Base-by-base conservation (phyloP, 2,797 vertebrate genomes). In the Hypotaenidia philippensis region DNA sequence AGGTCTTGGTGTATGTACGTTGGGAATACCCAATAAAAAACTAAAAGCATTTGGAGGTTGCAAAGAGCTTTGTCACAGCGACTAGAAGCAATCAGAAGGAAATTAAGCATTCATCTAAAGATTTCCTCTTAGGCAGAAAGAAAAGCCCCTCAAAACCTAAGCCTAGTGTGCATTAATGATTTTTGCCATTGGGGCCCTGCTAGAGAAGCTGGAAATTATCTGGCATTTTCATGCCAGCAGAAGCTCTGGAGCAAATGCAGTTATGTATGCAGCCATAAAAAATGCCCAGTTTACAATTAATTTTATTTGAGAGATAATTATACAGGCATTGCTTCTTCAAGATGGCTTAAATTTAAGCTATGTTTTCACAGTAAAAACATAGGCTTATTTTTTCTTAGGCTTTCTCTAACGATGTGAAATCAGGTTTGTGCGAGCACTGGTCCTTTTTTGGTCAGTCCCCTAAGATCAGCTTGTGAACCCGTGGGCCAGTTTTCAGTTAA, bases 21-120 rank as follows among this genome's bases (percentile, higher is more conserved):
- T 50, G 41, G 66, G 23, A 74, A 87, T 45, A 90, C 9, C 41
- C 17, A 13, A 63, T 63, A 81, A 83, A 72, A 47, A 34, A 61
- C 81, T 85, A 64, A 84, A 93, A 90, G 78, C 75, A 31, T 83
- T 75, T 2, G 1, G 45, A 80, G 31, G 53, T 49, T 92, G 25
- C 34, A 47, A 82, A 84, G 49, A 90, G 71, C 78, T 74, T 74
- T 89, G 41, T 85, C 60, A 74, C 32, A 56, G 45, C 9, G 41
- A 68, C 41, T 40, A 69, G 83, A 79, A 89, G 21, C 71, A 52
- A 87, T 64, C 1, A 3, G 66, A 85, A 40, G 61, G 56, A 89
- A 93, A 91, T 83, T 50, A 87, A 40, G 45, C n/a, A 71, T 83
- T 85, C 82, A 70, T 57, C 68, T 68, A 71, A 92, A 83, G 56